Base-by-base conservation (phyloP, 2,113 vertebrate species). In the Hymenochirus boettgeri region DNA sequence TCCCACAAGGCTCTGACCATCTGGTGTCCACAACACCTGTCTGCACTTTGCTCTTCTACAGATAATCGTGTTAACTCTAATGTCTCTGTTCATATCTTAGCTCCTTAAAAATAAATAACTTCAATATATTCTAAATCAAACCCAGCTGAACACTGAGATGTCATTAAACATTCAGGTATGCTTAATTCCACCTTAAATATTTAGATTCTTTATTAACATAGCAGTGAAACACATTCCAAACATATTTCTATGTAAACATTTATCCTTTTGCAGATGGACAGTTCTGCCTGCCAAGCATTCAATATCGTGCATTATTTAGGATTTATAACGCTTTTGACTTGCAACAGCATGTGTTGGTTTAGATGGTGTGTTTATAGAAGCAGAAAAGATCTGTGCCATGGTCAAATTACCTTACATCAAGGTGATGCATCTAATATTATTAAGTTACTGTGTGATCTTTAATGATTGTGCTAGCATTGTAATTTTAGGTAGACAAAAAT, bases 211-310 rank as follows among this genome's bases (percentile, higher is more conserved):
- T 35, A 51, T 59, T 59, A 67, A 59, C 54, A 55, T 39, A 27
- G 12, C 46, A 52, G 27, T 52, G 25, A 23, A 52, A 52, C 19
- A 26, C 58, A 57, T 59, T 59, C 35, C 31, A 42, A 67, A 45
- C 33, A 39, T 59, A 59, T 59, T 67, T 67, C 24, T 53, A 19
- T 18, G 35, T 17, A 66, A 59, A 59, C 56, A 59, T 59, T 59
- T 35, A 52, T 59, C 56, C 33, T 45, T 19, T 31, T 51, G 57
- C 64, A 67, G 64, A 67, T 67, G 64, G 64, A 67, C 54, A 39
- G 22, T 12, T 37, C 7, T 52, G 64, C 24, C 47, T 59, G 64
- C 64, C 64, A 67, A 67, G 24, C 50, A 57, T 52, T 67, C 47
- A n/a, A 31, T 52, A 39, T 56, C 45, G 21, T 57, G 51, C 26